Conservation (phyloP, 2,797 vertebrate genomes). For the Acestrorhynchus altus region DNA sequence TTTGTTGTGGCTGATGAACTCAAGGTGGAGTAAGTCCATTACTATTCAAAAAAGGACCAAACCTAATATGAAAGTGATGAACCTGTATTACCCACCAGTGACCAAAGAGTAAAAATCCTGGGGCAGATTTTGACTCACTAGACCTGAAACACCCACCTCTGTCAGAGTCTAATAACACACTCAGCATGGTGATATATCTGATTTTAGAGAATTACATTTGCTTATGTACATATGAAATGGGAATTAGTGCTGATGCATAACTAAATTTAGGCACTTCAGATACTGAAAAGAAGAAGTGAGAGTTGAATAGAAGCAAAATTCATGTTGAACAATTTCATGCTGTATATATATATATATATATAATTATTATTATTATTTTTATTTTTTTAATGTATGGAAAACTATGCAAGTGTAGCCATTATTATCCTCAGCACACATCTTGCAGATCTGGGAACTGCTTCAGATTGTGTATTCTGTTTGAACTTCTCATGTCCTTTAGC, state of each 20-base stretch:
- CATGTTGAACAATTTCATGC: neutral
- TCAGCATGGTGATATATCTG: neutral
- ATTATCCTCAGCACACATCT: conserved; percentile 1
- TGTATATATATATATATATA: neutral
- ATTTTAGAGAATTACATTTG: neutral
- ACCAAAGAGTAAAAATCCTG: too few relatives aligned
- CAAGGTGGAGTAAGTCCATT: too few relatives aligned
- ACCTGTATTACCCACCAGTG: too few relatives aligned
- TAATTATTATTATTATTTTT: neutral
- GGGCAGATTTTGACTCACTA: too few relatives aligned
- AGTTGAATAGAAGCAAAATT: conserved; percentile 64
- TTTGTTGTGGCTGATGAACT: too few relatives aligned
- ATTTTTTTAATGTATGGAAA: too few relatives aligned
- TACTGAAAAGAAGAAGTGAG: conserved; percentile 67
- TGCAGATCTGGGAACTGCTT: conserved; percentile 46
- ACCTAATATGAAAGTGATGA: too few relatives aligned
- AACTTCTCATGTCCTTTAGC: conserved; percentile 68
- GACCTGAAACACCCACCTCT: too few relatives aligned
- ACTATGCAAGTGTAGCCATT: too few relatives aligned
- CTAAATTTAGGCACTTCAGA: conserved; percentile 72
- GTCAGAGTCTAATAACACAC: neutral
- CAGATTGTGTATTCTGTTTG: conserved; percentile 60
- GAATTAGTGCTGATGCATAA: neutral
- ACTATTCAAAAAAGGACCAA: too few relatives aligned
- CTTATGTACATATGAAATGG: neutral